Conservation (phyloP, 2,888 invertebrate species). For the Patella ulyssiponensis region DNA sequence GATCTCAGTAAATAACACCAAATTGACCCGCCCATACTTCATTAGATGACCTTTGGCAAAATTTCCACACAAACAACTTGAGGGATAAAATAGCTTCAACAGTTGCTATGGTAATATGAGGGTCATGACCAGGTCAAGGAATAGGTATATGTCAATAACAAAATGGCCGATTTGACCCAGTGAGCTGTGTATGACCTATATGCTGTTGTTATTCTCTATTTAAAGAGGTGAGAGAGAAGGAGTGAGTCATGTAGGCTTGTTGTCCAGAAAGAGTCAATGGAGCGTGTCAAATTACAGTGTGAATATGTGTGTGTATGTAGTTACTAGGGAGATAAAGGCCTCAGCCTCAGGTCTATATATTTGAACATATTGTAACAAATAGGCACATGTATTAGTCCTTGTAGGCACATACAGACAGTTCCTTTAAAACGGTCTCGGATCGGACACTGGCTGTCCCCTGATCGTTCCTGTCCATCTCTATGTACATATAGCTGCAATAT, state of each 20-base stretch:
- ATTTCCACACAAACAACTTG: constrained; percentile 7
- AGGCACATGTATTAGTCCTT: too few relatives aligned
- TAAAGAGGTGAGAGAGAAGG: background rate
- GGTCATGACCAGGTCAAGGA: constrained; percentile 21
- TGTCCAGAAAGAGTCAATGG: background rate
- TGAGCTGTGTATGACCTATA: constrained; percentile 1
- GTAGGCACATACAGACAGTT: too few relatives aligned
- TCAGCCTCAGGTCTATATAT: too few relatives aligned
- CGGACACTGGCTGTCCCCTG: too few relatives aligned
- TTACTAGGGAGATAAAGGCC: too few relatives aligned
- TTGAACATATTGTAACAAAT: too few relatives aligned
- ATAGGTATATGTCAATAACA: constrained; percentile 16
- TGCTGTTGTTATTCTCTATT: background rate
- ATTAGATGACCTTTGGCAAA: constrained; percentile 8
- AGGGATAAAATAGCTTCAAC: background rate
- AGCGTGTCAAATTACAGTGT: too few relatives aligned
- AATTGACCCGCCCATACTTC: background rate
- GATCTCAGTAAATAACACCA: background rate
- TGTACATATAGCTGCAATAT: too few relatives aligned
- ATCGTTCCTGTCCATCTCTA: too few relatives aligned
- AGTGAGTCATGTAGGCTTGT: background rate
- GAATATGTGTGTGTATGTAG: too few relatives aligned
- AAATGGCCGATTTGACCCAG: constrained; percentile 10
- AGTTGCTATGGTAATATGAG: constrained; percentile 6
- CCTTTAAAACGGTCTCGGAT: too few relatives aligned